A percentile compares a stretch with the other conserved stretches of the same genome.
phyloP scores from a whole-genome alignment of 2,797 vertebrate genomes.

The Borostomias antarcticus region DNA sequence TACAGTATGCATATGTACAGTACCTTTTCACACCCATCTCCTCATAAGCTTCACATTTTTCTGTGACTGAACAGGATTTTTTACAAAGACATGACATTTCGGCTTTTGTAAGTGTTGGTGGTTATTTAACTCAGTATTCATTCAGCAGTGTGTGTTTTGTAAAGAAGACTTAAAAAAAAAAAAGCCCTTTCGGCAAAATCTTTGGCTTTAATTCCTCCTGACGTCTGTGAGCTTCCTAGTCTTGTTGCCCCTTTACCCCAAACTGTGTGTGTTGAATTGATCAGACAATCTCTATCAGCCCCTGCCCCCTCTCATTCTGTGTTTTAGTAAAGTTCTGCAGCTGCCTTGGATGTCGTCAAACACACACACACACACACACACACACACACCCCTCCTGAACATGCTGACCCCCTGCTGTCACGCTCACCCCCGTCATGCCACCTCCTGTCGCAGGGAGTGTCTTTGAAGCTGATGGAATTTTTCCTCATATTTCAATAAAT shows the following conservation, averaged over 20 bases:
- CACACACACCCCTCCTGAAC: conserved; percentile 62
- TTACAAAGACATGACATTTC: conserved; percentile 12
- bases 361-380: conserved; percentile 11
- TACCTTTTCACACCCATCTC: conserved; percentile 7
- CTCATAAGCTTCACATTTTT: background rate
- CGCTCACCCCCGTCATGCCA: conserved; percentile 77
- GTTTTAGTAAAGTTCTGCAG: conserved; percentile 68
- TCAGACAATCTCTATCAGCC: conserved; percentile 72
- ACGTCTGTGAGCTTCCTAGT: conserved; percentile 14
- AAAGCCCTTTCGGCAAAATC: conserved; percentile 19
- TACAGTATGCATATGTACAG: conserved; percentile 36
- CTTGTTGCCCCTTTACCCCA: conserved; percentile 23
- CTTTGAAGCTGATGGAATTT: conserved; percentile 77
- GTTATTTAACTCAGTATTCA: conserved; percentile 23
- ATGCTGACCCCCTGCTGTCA: conserved; percentile 67
- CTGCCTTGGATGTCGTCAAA: conserved; percentile 70
- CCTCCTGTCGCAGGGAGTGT: conserved; percentile 76
- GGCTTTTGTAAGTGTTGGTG: conserved; percentile 25
- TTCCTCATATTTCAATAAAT: conserved; percentile 91
- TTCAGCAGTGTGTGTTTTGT: conserved; percentile 16
- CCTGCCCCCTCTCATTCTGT: conserved; percentile 47
- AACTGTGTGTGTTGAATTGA: conserved; percentile 57
- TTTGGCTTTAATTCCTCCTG: conserved; percentile 58
- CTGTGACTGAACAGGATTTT: background rate
- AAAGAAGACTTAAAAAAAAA: conserved; percentile 11